phyloP scores from a whole-genome alignment of 2,797 vertebrate genomes.

The Myioborus melanocephalus region DNA sequence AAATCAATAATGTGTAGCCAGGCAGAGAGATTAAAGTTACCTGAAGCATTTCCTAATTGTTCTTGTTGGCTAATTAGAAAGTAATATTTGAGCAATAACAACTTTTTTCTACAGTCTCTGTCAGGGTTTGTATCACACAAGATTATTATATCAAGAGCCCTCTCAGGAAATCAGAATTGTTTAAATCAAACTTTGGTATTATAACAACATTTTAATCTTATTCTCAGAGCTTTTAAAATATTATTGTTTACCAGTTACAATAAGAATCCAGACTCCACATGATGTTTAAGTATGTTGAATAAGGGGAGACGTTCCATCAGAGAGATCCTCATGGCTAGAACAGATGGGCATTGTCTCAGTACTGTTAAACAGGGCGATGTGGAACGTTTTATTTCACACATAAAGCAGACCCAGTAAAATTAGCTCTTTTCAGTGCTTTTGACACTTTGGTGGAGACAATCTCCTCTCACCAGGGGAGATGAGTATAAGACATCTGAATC shows the following conservation, averaged over 20 bases:
- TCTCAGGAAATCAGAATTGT: constrained; percentile 11
- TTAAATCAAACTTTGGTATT: not conserved
- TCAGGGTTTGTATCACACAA: not conserved
- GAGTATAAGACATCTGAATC: constrained; percentile 36
- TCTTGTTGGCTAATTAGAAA: constrained; percentile 64
- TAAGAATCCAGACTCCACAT: not conserved
- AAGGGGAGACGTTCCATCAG: not conserved
- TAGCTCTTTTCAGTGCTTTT: constrained; percentile 20
- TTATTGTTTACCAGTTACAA: not conserved
- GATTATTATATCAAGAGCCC: not conserved
- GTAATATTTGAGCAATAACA: constrained; percentile 17
- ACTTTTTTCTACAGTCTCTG: not conserved
- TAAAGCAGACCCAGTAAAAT: not conserved
- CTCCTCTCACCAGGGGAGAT: constrained; percentile 10
- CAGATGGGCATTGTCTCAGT: constrained; percentile 57
- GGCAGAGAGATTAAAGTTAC: constrained; percentile 62
- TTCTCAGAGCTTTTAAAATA: constrained; percentile 24
- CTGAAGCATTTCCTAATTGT: constrained; percentile 65
- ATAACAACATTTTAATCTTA: not conserved
- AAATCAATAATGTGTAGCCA: constrained; percentile 54
- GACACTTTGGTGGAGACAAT: constrained; percentile 31
- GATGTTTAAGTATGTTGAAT: constrained; percentile 13
- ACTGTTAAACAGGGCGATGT: not conserved
- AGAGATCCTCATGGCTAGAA: constrained; percentile 29
- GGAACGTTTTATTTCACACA: constrained; percentile 12